Conservation (phyloP, 1,140 invertebrate genomes). For the Drosophila novamexicana region DNA sequence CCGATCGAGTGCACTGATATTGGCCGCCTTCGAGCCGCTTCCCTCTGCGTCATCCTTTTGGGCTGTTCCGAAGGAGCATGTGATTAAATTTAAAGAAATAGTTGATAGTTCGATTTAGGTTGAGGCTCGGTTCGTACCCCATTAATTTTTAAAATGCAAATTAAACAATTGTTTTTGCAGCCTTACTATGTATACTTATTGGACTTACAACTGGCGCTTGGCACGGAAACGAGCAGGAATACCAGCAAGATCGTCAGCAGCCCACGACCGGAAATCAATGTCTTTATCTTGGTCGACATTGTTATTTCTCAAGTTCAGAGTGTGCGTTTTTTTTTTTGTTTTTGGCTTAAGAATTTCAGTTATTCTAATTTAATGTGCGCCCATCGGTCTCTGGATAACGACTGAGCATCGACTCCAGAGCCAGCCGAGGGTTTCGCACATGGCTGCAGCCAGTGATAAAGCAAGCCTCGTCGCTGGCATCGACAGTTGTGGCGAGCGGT, state of each 20-base stretch:
- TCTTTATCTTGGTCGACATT: constrained; percentile 67
- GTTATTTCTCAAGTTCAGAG: constrained; percentile 46
- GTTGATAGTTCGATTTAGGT: too few relatives aligned
- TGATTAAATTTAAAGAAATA: not conserved
- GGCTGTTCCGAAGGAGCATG: constrained; percentile 12
- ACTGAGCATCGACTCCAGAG: constrained; percentile 42
- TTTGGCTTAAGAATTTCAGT: constrained; percentile 1
- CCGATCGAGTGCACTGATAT: constrained; percentile 86
- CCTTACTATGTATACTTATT: not conserved
- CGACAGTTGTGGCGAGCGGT: constrained; percentile 1
- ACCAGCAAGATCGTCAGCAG: constrained; percentile 31
- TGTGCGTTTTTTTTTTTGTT: constrained; percentile 15
- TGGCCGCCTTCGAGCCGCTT: constrained; percentile 47
- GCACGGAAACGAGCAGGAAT: constrained; percentile 49
- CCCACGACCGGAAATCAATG: constrained; percentile 57
- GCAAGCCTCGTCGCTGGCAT: not conserved
- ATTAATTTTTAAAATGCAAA: too few relatives aligned
- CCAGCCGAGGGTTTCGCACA: constrained; percentile 38
- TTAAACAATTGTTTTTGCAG: too few relatives aligned
- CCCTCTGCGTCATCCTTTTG: constrained; percentile 6
- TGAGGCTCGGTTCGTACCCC: too few relatives aligned
- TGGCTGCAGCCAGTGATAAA: constrained; percentile 44
- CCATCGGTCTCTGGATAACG: constrained; percentile 27
- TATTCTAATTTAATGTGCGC: constrained; percentile 31
- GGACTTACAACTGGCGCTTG: constrained; percentile 64